Evolutionary conservation across 2,113 vertebrate species (phyloP), one percentile per base, ranked within the genome.

Genomic region (Melozone crissalis): DNA sequence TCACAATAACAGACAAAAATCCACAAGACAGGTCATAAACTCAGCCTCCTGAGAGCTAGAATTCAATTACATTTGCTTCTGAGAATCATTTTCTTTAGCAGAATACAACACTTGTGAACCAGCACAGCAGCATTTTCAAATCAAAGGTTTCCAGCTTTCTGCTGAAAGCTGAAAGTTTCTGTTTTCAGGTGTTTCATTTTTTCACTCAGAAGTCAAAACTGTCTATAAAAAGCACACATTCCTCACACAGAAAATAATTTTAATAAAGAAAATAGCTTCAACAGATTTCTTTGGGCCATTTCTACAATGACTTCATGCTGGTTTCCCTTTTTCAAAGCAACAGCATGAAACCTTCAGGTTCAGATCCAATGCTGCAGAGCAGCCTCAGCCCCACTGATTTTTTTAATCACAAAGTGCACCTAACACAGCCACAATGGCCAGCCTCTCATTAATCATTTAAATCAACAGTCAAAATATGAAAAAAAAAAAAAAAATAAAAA

Each of bases 51-150:
- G 66, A 97, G 84, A 90, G 65, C 21, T 78, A 59, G 69, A 90
- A 92, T 92, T 95, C 89, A 96, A 96, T 94, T 90, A 92, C 61
- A 78, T 87, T 92, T 89, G 17, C 83, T 90, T 90, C 92, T 75
- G 65, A 90, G 80, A 90, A 63, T 19, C 24, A 63, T 44, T 24
- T 67, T 84, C 65, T 86, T 96, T 66, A 81, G 90, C 24, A 78
- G 39, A 94, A 87, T 77, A 77, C 63, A 96, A 35, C 79, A 71
- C n/a, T 88, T 81, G 61, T 84, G 74, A 96, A 67, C 79, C 59
- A 78, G 85, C 92, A 92, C 88, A 88, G 79, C 87, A 96, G 82
- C 88, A 59, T 90, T 96, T 97, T 90, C 79, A 89, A 94, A 96
- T 89, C 88, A 94, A 92, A 96, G 52, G 35, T 72, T 92, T 93